phyloP scores from a whole-genome alignment of 1,140 invertebrate species.

The Drosophila santomea region DNA sequence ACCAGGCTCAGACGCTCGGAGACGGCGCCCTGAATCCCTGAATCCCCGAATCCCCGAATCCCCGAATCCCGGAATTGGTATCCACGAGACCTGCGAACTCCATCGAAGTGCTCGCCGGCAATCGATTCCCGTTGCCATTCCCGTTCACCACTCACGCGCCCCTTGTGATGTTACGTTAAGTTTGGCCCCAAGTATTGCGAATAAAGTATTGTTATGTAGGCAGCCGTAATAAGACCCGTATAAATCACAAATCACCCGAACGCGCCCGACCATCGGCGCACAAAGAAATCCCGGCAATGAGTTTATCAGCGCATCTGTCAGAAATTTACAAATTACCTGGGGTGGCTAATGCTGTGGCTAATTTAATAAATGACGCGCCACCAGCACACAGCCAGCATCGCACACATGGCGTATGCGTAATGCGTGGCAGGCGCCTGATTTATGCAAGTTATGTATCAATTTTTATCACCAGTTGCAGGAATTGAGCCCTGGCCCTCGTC shows the following conservation, averaged over 20 bases:
- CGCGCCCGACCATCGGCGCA: constrained; percentile 15
- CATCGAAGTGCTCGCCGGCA: constrained; percentile 18
- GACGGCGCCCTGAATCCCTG: constrained; percentile 52
- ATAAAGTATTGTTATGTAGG: constrained; percentile 78
- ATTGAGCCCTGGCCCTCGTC: constrained; percentile 33
- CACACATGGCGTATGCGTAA: constrained; percentile 71
- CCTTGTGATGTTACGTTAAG: constrained; percentile 75
- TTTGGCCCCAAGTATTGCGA: constrained; percentile 77
- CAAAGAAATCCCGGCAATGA: constrained; percentile 75
- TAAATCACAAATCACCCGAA: constrained; percentile 63
- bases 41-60: not conserved
- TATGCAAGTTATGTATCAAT: constrained; percentile 82
- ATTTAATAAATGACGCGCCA: constrained; percentile 75
- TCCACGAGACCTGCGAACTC: constrained; percentile 20
- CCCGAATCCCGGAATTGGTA: constrained; percentile 3
- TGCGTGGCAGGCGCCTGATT: constrained; percentile 70
- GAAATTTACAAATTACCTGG: constrained; percentile 82
- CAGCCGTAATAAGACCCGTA: constrained; percentile 66
- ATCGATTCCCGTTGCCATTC: constrained; percentile 39
- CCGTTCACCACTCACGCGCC: constrained; percentile 30
- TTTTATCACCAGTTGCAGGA: constrained; percentile 82
- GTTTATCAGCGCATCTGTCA: constrained; percentile 82
- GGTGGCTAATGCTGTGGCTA: constrained; percentile 72
- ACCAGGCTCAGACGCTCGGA: constrained; percentile 67
- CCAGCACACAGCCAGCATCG: constrained; percentile 11